A percentile compares a stretch with the other conserved stretches of the same genome.
These are phyloP conservation scores for Ptiloglossa arizonensis DNA, from an alignment of 1,140 invertebrate species.

Conservation along the genomic window DNA sequence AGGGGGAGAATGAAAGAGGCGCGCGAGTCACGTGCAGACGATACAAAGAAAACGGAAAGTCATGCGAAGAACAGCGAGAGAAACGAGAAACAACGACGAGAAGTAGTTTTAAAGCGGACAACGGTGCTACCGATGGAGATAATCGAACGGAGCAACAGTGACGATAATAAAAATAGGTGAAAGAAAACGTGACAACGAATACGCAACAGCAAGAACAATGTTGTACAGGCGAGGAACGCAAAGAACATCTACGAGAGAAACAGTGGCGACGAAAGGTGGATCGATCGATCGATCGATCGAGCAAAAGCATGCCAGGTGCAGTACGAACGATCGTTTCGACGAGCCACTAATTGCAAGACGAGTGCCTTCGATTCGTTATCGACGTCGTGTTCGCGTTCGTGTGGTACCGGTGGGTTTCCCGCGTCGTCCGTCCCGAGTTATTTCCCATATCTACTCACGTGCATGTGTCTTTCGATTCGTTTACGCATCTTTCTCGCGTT, in stretches of 20 bases:
- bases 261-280: not conserved
- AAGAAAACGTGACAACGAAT: constrained; percentile 19
- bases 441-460: constrained; percentile 18
- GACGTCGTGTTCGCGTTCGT: not conserved
- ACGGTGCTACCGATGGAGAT: constrained; percentile 24
- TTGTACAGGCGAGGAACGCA: not conserved
- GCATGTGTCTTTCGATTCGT: not conserved
- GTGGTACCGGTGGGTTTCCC: too few relatives aligned
- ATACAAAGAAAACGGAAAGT: constrained; percentile 31
- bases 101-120: constrained; percentile 25
- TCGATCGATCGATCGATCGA: constrained; percentile 32
- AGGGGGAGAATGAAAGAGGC: constrained; percentile 34
- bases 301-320: constrained; percentile 39
- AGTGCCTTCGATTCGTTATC: not conserved
- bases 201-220: constrained; percentile 47
- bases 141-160: constrained; percentile 17
- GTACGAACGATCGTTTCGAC: constrained; percentile 22
- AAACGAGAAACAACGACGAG: constrained; percentile 27
- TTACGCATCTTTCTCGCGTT: too few relatives aligned
- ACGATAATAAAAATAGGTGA: constrained; percentile 28
- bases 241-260: not conserved
- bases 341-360: constrained; percentile 25
- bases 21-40: constrained; percentile 34
- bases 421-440: not conserved
- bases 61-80: constrained; percentile 54